phyloP scores from a whole-genome alignment of 30 jellyfish, hydroid and myxozoan species.

The Morbakka virulenta region DNA sequence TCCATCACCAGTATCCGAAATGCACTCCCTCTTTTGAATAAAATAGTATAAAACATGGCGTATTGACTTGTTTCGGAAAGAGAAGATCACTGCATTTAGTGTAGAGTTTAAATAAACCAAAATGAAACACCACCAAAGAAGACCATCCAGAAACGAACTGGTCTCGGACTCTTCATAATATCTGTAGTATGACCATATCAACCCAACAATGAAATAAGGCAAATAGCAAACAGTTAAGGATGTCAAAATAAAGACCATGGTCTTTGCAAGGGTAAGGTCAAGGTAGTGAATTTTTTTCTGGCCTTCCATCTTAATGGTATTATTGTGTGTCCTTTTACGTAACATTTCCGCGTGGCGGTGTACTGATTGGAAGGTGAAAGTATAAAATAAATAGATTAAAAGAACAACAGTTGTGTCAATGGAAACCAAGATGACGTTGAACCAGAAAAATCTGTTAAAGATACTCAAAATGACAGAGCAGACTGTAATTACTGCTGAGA shows the following conservation, averaged over 20 bases:
- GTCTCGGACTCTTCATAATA: background rate
- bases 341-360: background rate
- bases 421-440: background rate
- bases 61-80: conserved; percentile 37
- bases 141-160: conserved; percentile 2
- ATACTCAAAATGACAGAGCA: conserved; percentile 1
- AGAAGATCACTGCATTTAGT: conserved; percentile 38
- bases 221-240: conserved; percentile 2
- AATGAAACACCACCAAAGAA: conserved; percentile 11
- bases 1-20: background rate
- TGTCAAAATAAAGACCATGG: conserved; percentile 34
- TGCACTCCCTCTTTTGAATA: background rate
- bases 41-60: background rate
- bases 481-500: conserved; percentile 5
- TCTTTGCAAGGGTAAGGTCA: conserved; percentile 14
- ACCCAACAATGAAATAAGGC: conserved; percentile 39
- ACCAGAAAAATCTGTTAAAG: background rate
- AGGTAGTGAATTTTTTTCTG: background rate
- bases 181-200: conserved; percentile 14
- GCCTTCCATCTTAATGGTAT: background rate
- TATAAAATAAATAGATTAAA: background rate
- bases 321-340: background rate
- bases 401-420: conserved; percentile 1
- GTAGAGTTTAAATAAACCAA: conserved; percentile 53
- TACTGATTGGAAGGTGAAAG: conserved; percentile 9